phyloP scores from a whole-genome alignment of 2,888 invertebrate genomes.

The Oeneis ivallda region DNA sequence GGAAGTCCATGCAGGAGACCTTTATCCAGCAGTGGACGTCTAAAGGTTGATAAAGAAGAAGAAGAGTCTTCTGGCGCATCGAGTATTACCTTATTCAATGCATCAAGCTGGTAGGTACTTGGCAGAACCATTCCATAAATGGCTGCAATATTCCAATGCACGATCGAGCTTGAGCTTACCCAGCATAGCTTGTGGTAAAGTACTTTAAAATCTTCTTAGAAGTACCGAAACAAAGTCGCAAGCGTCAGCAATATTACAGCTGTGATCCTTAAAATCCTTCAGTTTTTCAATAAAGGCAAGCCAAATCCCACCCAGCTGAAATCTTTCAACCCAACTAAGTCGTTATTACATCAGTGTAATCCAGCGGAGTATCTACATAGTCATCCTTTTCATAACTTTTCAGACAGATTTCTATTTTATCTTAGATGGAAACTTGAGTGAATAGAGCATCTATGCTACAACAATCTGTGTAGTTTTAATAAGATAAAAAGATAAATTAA shows the following conservation, averaged over 20 bases:
- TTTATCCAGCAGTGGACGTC: too few species aligned
- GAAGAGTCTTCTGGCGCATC: too few species aligned
- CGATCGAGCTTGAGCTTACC: too few species aligned
- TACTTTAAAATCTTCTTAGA: background rate
- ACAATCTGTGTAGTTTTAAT: too few species aligned
- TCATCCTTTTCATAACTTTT: conserved; percentile 12
- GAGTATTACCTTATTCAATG: too few species aligned
- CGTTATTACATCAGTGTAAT: conserved; percentile 7
- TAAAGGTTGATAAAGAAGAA: too few species aligned
- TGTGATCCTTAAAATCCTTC: conserved; percentile 2
- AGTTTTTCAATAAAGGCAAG: conserved; percentile 6
- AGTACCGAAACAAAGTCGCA: background rate
- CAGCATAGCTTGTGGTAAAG: too few species aligned
- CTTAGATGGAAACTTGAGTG: conserved; percentile 2
- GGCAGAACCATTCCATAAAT: too few species aligned
- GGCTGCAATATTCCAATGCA: too few species aligned
- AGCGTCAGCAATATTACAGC: background rate
- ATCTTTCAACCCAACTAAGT: conserved; percentile 2
- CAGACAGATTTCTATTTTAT: conserved; percentile 14
- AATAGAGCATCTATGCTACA: background rate
- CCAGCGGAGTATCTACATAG: conserved; percentile 6
- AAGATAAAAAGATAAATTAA: too few species aligned
- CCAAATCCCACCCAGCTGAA: conserved; percentile 6
- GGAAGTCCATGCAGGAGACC: too few species aligned
- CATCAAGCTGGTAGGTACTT: too few species aligned